Conservation (phyloP, 2,888 invertebrate genomes). For the Tortricodes alternella region DNA sequence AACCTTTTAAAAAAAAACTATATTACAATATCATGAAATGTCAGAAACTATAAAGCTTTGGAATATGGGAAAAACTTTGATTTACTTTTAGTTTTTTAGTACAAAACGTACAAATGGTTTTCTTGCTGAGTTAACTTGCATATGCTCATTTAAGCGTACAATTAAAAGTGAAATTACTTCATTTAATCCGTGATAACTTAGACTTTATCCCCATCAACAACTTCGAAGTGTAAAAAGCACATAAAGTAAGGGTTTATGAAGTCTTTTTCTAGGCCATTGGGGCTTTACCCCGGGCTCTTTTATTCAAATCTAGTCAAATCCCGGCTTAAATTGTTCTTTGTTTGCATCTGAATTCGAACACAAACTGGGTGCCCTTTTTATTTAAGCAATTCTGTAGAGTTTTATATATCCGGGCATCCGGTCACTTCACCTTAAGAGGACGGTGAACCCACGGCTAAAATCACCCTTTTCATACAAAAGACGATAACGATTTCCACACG, state of each 20-base stretch:
- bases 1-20: no score
- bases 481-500: no score
- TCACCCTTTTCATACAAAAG: no score
- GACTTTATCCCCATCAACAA: not conserved
- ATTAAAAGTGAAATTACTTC: not conserved
- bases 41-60: no score
- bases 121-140: not conserved
- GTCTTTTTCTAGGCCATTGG: conserved; percentile 5
- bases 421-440: no score
- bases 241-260: not conserved
- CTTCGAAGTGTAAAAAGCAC: not conserved
- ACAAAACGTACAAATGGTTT: no score
- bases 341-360: not conserved
- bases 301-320: not conserved
- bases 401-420: no score
- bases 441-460: no score
- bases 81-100: no score
- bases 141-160: not conserved
- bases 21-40: no score
- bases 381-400: not conserved
- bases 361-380: not conserved
- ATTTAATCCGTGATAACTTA: no score
- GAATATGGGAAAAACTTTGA: no score
- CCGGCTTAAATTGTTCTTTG: not conserved
- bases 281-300: not conserved